A percentile compares a stretch with the other conserved stretches of the same genome.
Conservation (phyloP, 2,888 invertebrate species). For the Strigamia crassipes region DNA sequence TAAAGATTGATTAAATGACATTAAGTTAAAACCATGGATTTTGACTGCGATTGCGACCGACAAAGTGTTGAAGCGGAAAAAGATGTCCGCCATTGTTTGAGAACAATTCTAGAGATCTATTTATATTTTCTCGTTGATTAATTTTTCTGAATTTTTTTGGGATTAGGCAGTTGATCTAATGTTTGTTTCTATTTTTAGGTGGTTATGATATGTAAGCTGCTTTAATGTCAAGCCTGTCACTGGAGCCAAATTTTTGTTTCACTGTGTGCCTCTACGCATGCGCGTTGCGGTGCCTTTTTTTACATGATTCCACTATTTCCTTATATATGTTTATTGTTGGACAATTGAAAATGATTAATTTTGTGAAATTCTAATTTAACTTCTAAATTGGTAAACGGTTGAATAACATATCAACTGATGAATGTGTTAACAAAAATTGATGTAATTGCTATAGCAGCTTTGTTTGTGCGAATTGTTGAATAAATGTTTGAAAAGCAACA, state of each 20-base stretch:
- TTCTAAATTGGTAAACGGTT: no score
- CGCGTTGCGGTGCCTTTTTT: slow-evolving; percentile 32
- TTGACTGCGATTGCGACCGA: no score
- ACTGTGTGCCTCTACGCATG: slow-evolving; percentile 33
- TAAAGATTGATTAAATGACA: no score
- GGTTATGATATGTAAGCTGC: background rate
- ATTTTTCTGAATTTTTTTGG: no score
- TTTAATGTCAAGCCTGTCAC: slow-evolving; percentile 40
- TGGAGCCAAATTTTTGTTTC: background rate
- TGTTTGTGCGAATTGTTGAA: slow-evolving; percentile 31
- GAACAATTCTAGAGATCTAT: no score
- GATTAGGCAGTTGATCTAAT: background rate
- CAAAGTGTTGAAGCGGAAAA: no score
- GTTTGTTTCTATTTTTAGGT: background rate
- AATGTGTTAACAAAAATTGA: background rate
- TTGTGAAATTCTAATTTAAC: background rate
- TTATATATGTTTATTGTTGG: background rate
- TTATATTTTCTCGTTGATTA: no score
- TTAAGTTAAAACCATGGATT: no score
- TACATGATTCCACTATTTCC: background rate
- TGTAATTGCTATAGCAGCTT: slow-evolving; percentile 25
- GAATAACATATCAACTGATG: background rate
- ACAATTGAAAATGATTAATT: background rate
- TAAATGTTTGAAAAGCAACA: slow-evolving; percentile 15
- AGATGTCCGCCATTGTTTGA: no score